A percentile compares a stretch with the other conserved stretches of the same genome.
phyloP scores from a whole-genome alignment of 1,140 invertebrate genomes.

The Caenorhabditis latens region DNA sequence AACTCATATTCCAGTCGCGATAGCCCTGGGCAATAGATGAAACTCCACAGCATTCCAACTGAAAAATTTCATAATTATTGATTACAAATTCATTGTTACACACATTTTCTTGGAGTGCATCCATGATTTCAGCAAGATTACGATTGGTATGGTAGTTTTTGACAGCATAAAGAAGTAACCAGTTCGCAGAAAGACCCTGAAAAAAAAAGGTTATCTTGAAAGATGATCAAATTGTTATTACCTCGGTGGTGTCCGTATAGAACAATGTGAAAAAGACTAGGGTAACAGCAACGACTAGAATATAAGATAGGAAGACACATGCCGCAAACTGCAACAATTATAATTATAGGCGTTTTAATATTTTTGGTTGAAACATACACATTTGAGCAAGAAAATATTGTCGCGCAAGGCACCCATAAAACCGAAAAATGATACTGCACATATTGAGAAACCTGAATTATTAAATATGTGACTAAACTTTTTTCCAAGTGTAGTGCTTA shows the following conservation, averaged over 20 bases:
- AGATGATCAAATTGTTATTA: conserved; percentile 51
- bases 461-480: neutral
- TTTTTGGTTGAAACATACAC: conserved; percentile 66
- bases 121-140: conserved; percentile 60
- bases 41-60: conserved; percentile 77
- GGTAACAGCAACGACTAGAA: conserved; percentile 71
- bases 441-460: conserved; percentile 66
- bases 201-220: conserved; percentile 25
- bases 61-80: conserved; percentile 53
- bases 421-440: conserved; percentile 72
- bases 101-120: conserved; percentile 62
- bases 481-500: neutral
- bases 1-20: conserved; percentile 76
- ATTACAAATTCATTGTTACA: neutral
- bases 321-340: conserved; percentile 72
- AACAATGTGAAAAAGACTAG: conserved; percentile 75
- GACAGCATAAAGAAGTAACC: conserved; percentile 60
- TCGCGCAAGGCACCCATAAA: conserved; percentile 74
- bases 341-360: neutral
- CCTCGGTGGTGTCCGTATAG: conserved; percentile 75
- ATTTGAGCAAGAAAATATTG: conserved; percentile 75
- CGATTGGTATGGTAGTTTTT: conserved; percentile 62
- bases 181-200: conserved; percentile 54
- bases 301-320: conserved; percentile 73
- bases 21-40: conserved; percentile 74